A percentile compares a stretch with the other conserved stretches of the same genome.
phyloP scores from a whole-genome alignment of 2,888 invertebrate species.

The Brenthis daphne region DNA sequence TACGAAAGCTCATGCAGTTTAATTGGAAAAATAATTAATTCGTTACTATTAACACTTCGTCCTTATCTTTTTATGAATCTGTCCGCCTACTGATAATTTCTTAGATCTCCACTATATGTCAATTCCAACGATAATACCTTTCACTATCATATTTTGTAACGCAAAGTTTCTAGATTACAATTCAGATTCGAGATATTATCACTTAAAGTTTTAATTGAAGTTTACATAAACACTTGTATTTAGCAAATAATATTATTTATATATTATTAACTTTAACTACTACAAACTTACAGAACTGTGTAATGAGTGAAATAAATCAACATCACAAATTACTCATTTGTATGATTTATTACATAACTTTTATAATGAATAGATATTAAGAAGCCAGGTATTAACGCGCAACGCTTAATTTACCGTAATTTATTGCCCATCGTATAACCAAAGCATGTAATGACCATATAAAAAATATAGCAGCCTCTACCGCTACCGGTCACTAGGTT shows the following conservation, averaged over 20 bases:
- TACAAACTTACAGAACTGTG: not conserved
- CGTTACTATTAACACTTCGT: constrained; percentile 12
- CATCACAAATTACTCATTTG: constrained; percentile 13
- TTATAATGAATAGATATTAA: constrained; percentile 26
- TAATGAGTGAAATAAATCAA: constrained; percentile 17
- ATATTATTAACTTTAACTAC: too few relatives aligned
- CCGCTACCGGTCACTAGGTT: constrained; percentile 53
- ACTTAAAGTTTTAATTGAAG: not conserved
- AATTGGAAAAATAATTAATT: constrained; percentile 6
- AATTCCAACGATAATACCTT: constrained; percentile 1
- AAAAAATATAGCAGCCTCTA: constrained; percentile 46
- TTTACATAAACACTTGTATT: too few relatives aligned
- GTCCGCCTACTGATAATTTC: not conserved
- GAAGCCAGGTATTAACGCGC: constrained; percentile 25
- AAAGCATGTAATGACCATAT: constrained; percentile 31
- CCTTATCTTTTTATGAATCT: constrained; percentile 16
- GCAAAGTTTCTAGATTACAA: constrained; percentile 13
- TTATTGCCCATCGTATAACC: constrained; percentile 41
- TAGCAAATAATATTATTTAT: too few relatives aligned
- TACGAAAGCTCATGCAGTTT: constrained; percentile 2
- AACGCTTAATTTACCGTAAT: constrained; percentile 33
- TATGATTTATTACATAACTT: constrained; percentile 8
- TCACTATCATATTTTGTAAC: constrained; percentile 7
- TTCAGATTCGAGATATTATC: not conserved
- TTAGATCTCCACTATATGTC: not conserved